A percentile compares a stretch with the other conserved stretches of the same genome.
phyloP scores from a whole-genome alignment of 2,888 invertebrate genomes.

The Hedya salicella region DNA sequence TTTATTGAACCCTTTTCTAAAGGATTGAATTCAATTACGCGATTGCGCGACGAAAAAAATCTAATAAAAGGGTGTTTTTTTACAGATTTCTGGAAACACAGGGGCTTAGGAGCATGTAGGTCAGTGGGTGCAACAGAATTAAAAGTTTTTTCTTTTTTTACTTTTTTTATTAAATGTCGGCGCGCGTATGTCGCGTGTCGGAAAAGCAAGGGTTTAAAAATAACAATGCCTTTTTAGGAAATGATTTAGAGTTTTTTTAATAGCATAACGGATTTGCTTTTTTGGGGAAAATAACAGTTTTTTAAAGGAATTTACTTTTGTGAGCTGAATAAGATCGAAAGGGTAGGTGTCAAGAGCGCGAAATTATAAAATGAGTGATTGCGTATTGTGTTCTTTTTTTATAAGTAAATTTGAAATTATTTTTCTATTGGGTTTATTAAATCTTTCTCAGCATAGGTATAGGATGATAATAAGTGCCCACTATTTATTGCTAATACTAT shows the following conservation, averaged over 20 bases:
- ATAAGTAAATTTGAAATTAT: conserved; percentile 20
- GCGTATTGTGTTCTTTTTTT: conserved; percentile 57
- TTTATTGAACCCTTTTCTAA: conserved; percentile 83
- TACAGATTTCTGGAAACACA: conserved; percentile 74
- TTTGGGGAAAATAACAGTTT: conserved; percentile 60
- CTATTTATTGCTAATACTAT: no score
- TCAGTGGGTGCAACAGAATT: conserved; percentile 76
- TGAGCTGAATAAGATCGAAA: conserved; percentile 59
- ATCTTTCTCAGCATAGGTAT: no score
- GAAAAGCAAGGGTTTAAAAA: conserved; percentile 80
- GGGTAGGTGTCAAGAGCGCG: conserved; percentile 62
- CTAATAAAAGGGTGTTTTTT: conserved; percentile 74
- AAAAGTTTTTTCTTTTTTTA: conserved; percentile 64
- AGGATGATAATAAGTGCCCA: no score
- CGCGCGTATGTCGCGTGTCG: conserved; percentile 74
- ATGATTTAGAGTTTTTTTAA: conserved; percentile 78
- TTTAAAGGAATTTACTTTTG: conserved; percentile 56
- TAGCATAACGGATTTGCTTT: conserved; percentile 68
- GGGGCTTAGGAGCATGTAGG: conserved; percentile 74
- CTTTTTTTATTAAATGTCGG: conserved; percentile 63
- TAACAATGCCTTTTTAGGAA: conserved; percentile 77
- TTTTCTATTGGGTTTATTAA: conserved; percentile 36
- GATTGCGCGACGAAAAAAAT: conserved; percentile 60
- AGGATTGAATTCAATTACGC: conserved; percentile 83
- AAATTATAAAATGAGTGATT: conserved; percentile 68